Percentiles rank a stretch among this genome's conserved stretches.
Evolutionary conservation across 2,113 vertebrate genomes (phyloP).

Genomic region (Albula goreensis): DNA sequence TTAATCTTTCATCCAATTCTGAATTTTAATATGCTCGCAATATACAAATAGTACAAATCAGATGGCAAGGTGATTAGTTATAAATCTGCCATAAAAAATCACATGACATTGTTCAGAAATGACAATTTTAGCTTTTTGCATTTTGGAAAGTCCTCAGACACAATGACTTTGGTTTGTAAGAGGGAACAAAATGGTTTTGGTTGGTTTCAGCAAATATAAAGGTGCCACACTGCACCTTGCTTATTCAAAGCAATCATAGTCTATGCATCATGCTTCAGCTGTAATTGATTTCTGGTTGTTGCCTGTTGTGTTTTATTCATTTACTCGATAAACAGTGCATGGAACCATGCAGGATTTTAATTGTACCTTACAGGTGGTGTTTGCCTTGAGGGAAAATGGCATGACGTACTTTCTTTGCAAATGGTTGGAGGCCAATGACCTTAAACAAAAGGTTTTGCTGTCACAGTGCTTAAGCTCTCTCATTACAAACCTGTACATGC

Average conservation of each 20-base stretch:
- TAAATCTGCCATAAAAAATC: background rate
- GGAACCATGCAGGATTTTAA: conserved; percentile 41
- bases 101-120: background rate
- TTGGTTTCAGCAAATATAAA: conserved; percentile 21
- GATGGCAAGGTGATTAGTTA: background rate
- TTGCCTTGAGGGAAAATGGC: conserved; percentile 15
- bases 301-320: conserved; percentile 66
- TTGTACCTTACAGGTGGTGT: conserved; percentile 32
- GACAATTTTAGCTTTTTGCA: conserved; percentile 18
- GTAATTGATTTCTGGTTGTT: conserved; percentile 73
- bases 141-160: conserved; percentile 23
- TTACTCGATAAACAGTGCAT: conserved; percentile 58
- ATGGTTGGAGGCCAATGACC: conserved; percentile 34
- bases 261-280: conserved; percentile 51
- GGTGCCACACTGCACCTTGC: conserved; percentile 1
- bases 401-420: conserved; percentile 41
- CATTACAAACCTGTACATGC: conserved; percentile 50
- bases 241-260: conserved; percentile 26
- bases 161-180: conserved; percentile 42
- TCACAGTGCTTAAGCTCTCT: conserved; percentile 41
- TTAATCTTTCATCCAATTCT: background rate
- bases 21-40: background rate
- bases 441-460: conserved; percentile 37
- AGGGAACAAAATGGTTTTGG: background rate
- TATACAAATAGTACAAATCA: background rate